Evolutionary conservation across 2,888 invertebrate genomes (phyloP), one percentile per base, ranked within the genome.

Genomic region (Ptilodon capucinus): DNA sequence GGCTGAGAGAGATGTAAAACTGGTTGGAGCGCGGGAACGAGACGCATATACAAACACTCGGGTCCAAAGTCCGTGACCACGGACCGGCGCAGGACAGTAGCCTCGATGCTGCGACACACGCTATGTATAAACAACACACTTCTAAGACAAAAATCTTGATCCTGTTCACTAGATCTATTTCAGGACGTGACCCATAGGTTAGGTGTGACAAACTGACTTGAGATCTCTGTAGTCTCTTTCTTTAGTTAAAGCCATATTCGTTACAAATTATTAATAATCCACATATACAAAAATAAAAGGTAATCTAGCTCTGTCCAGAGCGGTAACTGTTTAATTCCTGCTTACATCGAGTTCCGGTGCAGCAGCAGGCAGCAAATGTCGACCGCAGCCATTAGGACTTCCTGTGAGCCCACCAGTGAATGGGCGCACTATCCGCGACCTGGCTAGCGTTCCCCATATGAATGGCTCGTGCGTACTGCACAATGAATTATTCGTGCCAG

Each of bases 401-500:
- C 89, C 89, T 87, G 85, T 79, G 74, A 67, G 76, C 71, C 70
- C 67, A 59, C 63, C 68, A 70, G 74, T 79, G 78, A 79, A 81
- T 80, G 76, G 71, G 69, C 74, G 72, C 70, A 63, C 67, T 74
- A 71, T 67, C 71, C 64, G 66, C 68, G 76, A 67, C 71, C 74
- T 76, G 74, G 70, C 78, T 76, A 63, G 64, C 71, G 70, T 70
- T 71, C 58, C 59, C 75, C 71, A 76, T 76, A 81, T 86, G 84
- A 86, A 85, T 85, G 85, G 75, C 64, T 57, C 73, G 71, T 73
- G 80, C 77, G 79, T 63, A 76, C 74, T 76, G 77, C 72, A 81
- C 81, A 81, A 79, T 84, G 80, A 84, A 79, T 83, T 82, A 84
- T 85, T 84, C 74, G 84, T 82, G 85, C 82, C 81, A 84, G 83